Evolutionary conservation across 2,888 invertebrate species (phyloP).

Genomic region (Actias luna): DNA sequence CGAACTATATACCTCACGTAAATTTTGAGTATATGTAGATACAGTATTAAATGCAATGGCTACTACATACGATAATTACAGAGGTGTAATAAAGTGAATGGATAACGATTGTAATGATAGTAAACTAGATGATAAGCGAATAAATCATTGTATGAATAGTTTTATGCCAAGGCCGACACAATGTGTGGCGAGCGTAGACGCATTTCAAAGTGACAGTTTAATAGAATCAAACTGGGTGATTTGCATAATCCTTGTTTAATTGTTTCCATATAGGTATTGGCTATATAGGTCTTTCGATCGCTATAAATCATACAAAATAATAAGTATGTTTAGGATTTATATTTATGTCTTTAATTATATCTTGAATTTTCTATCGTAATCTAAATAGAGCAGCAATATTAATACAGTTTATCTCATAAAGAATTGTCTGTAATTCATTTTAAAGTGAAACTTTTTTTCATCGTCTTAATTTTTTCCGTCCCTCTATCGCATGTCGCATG

Average conservation of each 20-base stretch:
- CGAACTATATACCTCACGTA: too few relatives aligned
- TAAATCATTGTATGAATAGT: slow-evolving; percentile 37
- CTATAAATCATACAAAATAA: slow-evolving; percentile 11
- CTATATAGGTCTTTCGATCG: slow-evolving; percentile 37
- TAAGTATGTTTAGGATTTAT: background rate
- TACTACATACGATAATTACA: slow-evolving; percentile 14
- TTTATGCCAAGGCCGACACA: slow-evolving; percentile 51
- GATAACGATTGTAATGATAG: slow-evolving; percentile 32
- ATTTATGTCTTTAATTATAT: too few relatives aligned
- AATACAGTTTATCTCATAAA: too few relatives aligned
- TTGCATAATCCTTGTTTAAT: slow-evolving; percentile 61
- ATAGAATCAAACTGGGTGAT: slow-evolving; percentile 42
- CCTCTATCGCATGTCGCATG: too few relatives aligned
- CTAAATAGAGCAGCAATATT: too few relatives aligned
- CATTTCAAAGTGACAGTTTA: slow-evolving; percentile 34
- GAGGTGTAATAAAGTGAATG: slow-evolving; percentile 34
- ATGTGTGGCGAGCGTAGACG: slow-evolving; percentile 25
- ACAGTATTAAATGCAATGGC: slow-evolving; percentile 20
- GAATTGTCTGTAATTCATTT: too few relatives aligned
- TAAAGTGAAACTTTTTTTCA: too few relatives aligned
- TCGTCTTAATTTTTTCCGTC: too few relatives aligned
- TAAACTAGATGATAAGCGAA: slow-evolving; percentile 35
- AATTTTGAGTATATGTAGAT: too few relatives aligned
- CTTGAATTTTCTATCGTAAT: too few relatives aligned
- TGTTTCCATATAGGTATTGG: slow-evolving; percentile 37